phyloP scores from a whole-genome alignment of 2,797 vertebrate species.

The Lacerta bilineata region DNA sequence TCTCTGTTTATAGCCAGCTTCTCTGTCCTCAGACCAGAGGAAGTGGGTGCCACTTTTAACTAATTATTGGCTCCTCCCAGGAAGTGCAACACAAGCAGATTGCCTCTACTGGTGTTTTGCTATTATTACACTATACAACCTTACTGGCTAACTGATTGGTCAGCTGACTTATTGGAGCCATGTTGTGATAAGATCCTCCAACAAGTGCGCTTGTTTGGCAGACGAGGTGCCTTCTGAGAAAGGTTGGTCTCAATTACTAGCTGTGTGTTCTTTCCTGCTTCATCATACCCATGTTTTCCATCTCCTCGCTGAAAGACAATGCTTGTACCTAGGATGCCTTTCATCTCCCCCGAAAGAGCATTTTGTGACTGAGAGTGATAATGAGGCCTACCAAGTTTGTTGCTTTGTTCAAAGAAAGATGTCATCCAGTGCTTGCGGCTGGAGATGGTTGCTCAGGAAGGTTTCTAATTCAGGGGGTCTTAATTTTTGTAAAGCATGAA shows the following conservation, averaged over 20 bases:
- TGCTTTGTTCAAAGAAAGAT: slow-evolving; percentile 77
- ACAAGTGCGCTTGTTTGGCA: slow-evolving; percentile 1
- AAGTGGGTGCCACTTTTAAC: background rate
- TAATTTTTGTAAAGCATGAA: slow-evolving; percentile 94
- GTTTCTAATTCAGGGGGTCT: slow-evolving; percentile 90
- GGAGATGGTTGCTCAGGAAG: slow-evolving; percentile 81
- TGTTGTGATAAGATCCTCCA: background rate
- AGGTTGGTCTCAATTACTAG: slow-evolving; percentile 49
- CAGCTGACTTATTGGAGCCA: background rate
- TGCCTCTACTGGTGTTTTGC: background rate
- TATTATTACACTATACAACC: background rate
- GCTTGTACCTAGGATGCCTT: slow-evolving; percentile 62
- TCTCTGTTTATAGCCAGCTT: background rate
- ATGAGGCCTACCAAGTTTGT: slow-evolving; percentile 78
- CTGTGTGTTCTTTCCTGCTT: slow-evolving; percentile 57
- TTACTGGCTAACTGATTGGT: background rate
- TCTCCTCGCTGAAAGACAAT: slow-evolving; percentile 68
- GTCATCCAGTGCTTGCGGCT: slow-evolving; percentile 77
- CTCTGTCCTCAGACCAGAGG: background rate
- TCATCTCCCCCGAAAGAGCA: slow-evolving; percentile 71
- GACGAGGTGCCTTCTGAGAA: slow-evolving; percentile 30
- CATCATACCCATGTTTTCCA: slow-evolving; percentile 55
- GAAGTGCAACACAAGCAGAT: background rate
- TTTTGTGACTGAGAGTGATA: slow-evolving; percentile 72
- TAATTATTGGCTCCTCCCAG: background rate